These are phyloP conservation scores for Choloepus hoffmanni DNA, from an alignment of 2,113 vertebrate species.

Conservation along the genomic window DNA sequence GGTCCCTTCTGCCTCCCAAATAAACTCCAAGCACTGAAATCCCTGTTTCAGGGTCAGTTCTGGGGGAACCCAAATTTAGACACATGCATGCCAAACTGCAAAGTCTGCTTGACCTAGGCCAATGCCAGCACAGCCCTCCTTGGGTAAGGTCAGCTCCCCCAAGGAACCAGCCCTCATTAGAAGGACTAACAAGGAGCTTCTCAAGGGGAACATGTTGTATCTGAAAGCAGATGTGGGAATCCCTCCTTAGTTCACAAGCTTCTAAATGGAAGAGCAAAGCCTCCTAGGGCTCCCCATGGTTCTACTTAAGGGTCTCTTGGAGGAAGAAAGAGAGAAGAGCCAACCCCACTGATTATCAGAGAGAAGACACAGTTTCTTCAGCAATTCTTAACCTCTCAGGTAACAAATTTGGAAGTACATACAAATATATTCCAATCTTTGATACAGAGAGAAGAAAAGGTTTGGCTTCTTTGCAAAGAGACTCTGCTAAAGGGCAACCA, in stretches of 20 bases:
- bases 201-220: rapidly evolving
- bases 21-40: no score
- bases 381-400: background rate
- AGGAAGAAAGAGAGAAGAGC: background rate
- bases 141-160: background rate
- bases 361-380: background rate
- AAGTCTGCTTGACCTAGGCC: background rate
- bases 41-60: background rate
- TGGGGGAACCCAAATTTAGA: background rate
- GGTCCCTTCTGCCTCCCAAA: background rate
- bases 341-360: background rate
- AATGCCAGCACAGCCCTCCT: no score
- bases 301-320: background rate
- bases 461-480: background rate
- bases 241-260: background rate
- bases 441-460: background rate
- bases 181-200: background rate
- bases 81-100: background rate
- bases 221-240: background rate
- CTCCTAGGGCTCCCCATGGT: background rate
- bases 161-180: background rate
- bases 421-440: background rate
- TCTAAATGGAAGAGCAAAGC: background rate
- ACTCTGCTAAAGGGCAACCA: background rate
- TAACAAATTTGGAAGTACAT: background rate